Evolutionary conservation across 2,797 vertebrate species (phyloP).

Genomic region (Champsocephalus gunnari): DNA sequence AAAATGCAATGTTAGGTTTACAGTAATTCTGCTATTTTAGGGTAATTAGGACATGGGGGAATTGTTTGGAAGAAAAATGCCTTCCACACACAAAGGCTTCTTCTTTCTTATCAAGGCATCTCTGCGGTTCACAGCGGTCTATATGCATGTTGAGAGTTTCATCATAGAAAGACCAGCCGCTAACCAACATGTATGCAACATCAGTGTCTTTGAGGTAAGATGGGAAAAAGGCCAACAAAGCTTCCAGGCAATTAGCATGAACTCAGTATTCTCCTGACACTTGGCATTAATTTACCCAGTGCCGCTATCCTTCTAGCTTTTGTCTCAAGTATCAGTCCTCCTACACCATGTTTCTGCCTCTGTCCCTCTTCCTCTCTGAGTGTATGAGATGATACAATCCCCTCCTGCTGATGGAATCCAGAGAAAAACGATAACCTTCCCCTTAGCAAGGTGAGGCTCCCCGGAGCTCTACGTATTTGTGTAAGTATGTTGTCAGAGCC

Average conservation of each 20-base stretch:
- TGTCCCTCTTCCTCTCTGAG: slow-evolving; percentile 28
- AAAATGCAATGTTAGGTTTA: slow-evolving; percentile 19
- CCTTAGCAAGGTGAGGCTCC: slow-evolving; percentile 65
- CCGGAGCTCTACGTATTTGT: slow-evolving; percentile 45
- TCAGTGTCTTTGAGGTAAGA: slow-evolving; percentile 33
- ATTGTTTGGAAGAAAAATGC: slow-evolving; percentile 27
- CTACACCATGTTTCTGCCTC: slow-evolving; percentile 10
- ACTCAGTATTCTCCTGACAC: slow-evolving; percentile 44
- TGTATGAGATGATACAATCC: slow-evolving; percentile 62
- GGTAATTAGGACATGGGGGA: slow-evolving; percentile 51
- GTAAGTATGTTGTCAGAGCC: slow-evolving; percentile 51
- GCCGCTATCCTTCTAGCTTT: slow-evolving; percentile 34
- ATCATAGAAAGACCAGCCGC: slow-evolving; percentile 13
- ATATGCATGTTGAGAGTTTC: slow-evolving; percentile 2
- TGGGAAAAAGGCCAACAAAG: neutral
- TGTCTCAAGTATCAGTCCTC: slow-evolving; percentile 44
- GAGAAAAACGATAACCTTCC: slow-evolving; percentile 68
- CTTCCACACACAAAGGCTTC: slow-evolving; percentile 14
- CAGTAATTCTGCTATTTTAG: slow-evolving; percentile 42
- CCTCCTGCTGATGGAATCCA: slow-evolving; percentile 39
- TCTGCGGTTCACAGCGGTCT: slow-evolving; percentile 2
- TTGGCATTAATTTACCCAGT: slow-evolving; percentile 50
- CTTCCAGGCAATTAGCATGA: slow-evolving; percentile 41
- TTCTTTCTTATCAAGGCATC: slow-evolving; percentile 11
- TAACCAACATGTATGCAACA: slow-evolving; percentile 22